These are phyloP conservation scores for Ceratotherium simum DNA, from an alignment of 2,113 vertebrate genomes.

Conservation along the genomic window DNA sequence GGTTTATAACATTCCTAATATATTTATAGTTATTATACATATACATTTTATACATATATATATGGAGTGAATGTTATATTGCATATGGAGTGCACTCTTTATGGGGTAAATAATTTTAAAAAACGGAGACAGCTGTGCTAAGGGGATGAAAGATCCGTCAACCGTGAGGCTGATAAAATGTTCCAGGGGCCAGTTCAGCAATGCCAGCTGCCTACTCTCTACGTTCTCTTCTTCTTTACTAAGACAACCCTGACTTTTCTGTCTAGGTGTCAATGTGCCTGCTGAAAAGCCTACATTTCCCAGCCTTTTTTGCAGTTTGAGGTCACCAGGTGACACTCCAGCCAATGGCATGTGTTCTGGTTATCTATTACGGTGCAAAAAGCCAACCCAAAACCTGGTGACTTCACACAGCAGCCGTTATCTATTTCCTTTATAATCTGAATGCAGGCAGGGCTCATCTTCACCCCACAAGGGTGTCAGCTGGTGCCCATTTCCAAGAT, in stretches of 20 bases:
- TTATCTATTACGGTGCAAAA: not conserved
- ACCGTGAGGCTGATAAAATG: fast-evolving
- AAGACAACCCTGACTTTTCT: not conserved
- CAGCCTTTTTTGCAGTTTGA: not conserved
- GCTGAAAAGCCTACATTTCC: not conserved
- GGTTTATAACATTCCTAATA: not conserved
- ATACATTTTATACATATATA: not conserved
- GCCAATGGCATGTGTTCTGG: not conserved
- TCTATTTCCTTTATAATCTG: not conserved
- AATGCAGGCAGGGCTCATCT: not conserved
- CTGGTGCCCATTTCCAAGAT: not conserved
- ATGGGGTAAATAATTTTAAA: not conserved
- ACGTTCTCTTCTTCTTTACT: not conserved
- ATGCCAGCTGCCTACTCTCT: not conserved
- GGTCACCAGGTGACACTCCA: not conserved
- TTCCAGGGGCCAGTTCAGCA: not conserved
- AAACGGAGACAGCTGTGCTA: not conserved
- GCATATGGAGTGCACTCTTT: not conserved
- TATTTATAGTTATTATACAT: not conserved
- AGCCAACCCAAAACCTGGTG: not conserved
- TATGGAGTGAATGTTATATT: not conserved
- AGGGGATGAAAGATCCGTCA: too few species aligned
- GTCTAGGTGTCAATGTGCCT: not conserved
- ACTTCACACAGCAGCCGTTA: fast-evolving
- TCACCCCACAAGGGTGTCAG: not conserved